Percentiles rank a stretch among this genome's conserved stretches.
phyloP scores from a whole-genome alignment of 2,113 vertebrate genomes.

The Gallinago jamesoni region DNA sequence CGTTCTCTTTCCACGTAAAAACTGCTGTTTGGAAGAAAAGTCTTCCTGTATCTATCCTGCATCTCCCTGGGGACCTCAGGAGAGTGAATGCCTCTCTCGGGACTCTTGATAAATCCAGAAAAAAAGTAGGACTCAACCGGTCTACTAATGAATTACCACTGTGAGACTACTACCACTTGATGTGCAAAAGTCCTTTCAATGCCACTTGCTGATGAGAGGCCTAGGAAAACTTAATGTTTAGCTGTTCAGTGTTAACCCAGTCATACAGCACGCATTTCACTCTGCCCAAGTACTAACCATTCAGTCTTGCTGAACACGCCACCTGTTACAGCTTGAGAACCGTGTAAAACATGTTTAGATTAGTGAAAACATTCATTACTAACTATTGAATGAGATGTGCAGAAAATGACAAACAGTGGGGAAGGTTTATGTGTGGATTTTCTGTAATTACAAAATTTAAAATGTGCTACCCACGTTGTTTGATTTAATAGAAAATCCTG shows the following conservation, averaged over 20 bases:
- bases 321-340: neutral
- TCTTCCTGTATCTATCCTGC: neutral
- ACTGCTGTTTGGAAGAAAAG: neutral
- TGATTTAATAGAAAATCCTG: neutral
- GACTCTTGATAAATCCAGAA: neutral
- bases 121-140: neutral
- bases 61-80: neutral
- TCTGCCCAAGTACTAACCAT: neutral
- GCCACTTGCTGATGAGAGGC: neutral
- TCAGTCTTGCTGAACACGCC: neutral
- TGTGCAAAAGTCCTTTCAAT: neutral
- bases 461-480: neutral
- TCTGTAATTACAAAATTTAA: neutral
- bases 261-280: fast-evolving
- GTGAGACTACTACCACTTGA: neutral
- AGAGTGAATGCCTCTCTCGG: neutral
- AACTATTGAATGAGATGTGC: neutral
- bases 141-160: neutral
- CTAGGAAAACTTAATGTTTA: neutral
- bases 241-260: neutral
- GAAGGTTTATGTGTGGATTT: neutral
- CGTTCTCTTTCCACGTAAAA: neutral
- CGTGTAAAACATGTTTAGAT: neutral
- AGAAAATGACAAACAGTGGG: neutral
- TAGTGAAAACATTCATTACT: neutral